phyloP scores from a whole-genome alignment of 2,888 invertebrate genomes.

The Mesorhabditis belari region DNA sequence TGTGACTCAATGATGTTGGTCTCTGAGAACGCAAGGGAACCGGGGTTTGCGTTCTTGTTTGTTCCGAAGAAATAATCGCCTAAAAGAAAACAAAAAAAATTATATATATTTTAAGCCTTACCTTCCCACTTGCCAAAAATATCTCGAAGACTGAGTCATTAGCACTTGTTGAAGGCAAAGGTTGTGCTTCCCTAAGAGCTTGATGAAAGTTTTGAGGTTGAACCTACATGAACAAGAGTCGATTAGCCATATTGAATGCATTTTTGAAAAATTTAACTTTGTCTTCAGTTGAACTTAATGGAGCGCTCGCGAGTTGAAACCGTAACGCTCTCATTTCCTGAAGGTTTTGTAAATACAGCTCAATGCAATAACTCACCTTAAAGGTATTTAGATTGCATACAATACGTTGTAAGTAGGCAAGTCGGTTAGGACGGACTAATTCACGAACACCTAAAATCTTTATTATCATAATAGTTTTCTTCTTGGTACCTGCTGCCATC shows the following conservation, averaged over 20 bases:
- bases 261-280: slow-evolving; percentile 41
- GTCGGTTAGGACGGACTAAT: slow-evolving; percentile 30
- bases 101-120: too few species aligned
- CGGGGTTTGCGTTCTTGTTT: slow-evolving; percentile 10
- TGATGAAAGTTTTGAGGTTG: background rate
- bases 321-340: slow-evolving; percentile 39
- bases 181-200: slow-evolving; percentile 21
- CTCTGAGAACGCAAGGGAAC: slow-evolving; percentile 21
- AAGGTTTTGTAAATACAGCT: slow-evolving; percentile 2
- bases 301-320: slow-evolving; percentile 19
- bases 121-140: slow-evolving; percentile 10
- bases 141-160: slow-evolving; percentile 14
- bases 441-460: slow-evolving; percentile 36
- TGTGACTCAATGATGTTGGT: slow-evolving; percentile 14
- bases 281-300: slow-evolving; percentile 14
- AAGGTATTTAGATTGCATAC: slow-evolving; percentile 40
- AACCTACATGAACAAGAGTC: slow-evolving; percentile 39
- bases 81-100: background rate
- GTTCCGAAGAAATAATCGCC: slow-evolving; percentile 17
- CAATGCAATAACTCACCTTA: slow-evolving; percentile 7
- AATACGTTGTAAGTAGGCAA: slow-evolving; percentile 44
- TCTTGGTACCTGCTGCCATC: slow-evolving; percentile 44
- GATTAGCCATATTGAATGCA: slow-evolving; percentile 41
- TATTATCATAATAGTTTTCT: background rate
- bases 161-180: slow-evolving; percentile 14